phyloP scores from a whole-genome alignment of 2,113 vertebrate genomes.

The Stegastes partitus region DNA sequence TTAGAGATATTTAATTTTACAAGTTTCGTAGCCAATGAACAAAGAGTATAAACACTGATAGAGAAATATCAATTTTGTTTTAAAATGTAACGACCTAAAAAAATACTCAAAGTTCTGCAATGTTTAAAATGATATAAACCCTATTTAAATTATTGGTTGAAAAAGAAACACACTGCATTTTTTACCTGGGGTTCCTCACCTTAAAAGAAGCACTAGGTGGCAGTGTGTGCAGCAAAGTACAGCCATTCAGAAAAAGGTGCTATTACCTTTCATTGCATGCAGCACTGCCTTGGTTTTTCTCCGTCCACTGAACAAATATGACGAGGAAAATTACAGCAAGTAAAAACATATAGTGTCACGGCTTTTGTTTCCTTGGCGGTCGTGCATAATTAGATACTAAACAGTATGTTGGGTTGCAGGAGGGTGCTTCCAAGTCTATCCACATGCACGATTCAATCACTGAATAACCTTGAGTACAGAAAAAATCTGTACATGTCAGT shows the following conservation, averaged over 20 bases:
- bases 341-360: slow-evolving; percentile 18
- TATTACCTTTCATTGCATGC: slow-evolving; percentile 54
- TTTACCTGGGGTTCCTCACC: background rate
- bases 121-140: background rate
- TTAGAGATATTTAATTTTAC: background rate
- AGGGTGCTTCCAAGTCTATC: background rate
- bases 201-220: slow-evolving; percentile 65
- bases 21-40: background rate
- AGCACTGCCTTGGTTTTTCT: slow-evolving; percentile 34
- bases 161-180: background rate
- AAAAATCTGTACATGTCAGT: slow-evolving; percentile 10
- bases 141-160: background rate
- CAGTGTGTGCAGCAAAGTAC: slow-evolving; percentile 59
- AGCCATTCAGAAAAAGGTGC: slow-evolving; percentile 58
- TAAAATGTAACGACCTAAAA: background rate
- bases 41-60: background rate
- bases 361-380: background rate
- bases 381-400: slow-evolving; percentile 3
- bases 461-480: slow-evolving; percentile 36
- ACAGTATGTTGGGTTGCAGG: background rate
- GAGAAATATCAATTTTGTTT: background rate
- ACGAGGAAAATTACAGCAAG: slow-evolving; percentile 49
- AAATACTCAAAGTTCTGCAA: background rate
- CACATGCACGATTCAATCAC: slow-evolving; percentile 20
- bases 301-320: slow-evolving; percentile 33